Conservation (phyloP, 1,140 invertebrate genomes). For the Trachymyrmex cornetzi region DNA sequence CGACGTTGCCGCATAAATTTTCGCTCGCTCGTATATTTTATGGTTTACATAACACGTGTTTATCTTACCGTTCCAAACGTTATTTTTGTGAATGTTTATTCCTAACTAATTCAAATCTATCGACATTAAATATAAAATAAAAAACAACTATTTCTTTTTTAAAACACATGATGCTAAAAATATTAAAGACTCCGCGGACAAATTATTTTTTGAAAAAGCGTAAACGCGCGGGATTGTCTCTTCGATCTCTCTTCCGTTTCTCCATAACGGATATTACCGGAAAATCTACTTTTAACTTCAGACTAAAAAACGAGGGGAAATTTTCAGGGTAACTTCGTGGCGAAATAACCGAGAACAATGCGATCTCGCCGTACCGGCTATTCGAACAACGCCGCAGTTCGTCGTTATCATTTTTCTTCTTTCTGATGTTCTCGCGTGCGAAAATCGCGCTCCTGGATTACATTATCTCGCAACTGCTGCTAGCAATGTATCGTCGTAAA, state of each 20-base stretch:
- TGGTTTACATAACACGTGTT: constrained; percentile 47
- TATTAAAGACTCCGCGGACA: not conserved
- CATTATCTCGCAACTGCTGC: constrained; percentile 39
- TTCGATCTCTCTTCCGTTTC: not conserved
- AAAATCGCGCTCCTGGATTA: constrained; percentile 17
- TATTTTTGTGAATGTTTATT: constrained; percentile 28
- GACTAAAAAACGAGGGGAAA: not conserved
- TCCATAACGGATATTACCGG: constrained; percentile 35
- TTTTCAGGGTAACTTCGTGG: constrained; percentile 26
- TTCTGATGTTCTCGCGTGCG: not conserved
- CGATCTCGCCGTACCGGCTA: not conserved
- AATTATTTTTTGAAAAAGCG: not conserved
- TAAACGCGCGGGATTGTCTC: not conserved
- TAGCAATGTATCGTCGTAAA: constrained; percentile 56
- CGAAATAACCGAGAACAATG: constrained; percentile 44
- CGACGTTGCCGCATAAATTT: constrained; percentile 59
- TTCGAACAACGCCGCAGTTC: constrained; percentile 23
- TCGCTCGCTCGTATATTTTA: constrained; percentile 45
- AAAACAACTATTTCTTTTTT: no score
- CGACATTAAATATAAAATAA: not conserved
- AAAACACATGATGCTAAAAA: not conserved
- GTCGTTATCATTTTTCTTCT: constrained; percentile 61
- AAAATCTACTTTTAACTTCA: constrained; percentile 59
- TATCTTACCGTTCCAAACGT: constrained; percentile 34
- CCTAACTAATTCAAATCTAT: constrained; percentile 5